Evolutionary conservation across 2,888 invertebrate genomes (phyloP).

Genomic region (Tachystola acroxantha): DNA sequence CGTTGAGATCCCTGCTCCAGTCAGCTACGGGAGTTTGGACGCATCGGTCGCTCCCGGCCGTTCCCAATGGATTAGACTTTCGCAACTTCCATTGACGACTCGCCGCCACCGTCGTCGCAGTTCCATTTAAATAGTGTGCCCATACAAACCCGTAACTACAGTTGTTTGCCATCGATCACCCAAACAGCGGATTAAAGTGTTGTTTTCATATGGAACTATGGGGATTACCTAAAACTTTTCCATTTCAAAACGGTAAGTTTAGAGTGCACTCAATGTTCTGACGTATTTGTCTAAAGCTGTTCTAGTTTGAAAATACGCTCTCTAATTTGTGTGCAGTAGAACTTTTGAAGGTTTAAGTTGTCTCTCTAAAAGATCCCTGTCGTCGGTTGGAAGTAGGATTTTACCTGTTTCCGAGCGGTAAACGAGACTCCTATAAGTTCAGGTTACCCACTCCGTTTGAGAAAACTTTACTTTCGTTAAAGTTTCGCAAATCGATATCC

Average conservation of each 20-base stretch:
- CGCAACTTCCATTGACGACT: conserved; percentile 8
- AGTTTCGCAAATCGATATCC: conserved; percentile 33
- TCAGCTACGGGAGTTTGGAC: conserved; percentile 59
- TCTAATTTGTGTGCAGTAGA: conserved; percentile 1
- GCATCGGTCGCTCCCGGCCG: conserved; percentile 47
- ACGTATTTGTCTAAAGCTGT: not conserved
- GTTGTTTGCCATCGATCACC: conserved; percentile 31
- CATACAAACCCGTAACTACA: conserved; percentile 30
- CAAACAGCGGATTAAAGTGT: conserved; percentile 40
- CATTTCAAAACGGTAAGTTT: conserved; percentile 42
- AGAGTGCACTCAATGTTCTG: not conserved
- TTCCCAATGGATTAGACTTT: conserved; percentile 8
- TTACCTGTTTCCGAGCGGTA: conserved; percentile 26
- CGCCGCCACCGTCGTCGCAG: not conserved
- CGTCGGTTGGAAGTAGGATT: conserved; percentile 12
- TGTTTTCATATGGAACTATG: conserved; percentile 36
- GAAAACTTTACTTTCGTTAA: conserved; percentile 37
- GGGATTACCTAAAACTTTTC: conserved; percentile 43
- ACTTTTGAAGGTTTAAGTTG: conserved; percentile 13
- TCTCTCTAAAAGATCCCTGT: not conserved
- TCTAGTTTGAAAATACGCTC: not conserved
- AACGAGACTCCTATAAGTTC: conserved; percentile 26
- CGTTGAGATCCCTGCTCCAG: conserved; percentile 70
- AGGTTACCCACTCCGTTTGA: conserved; percentile 21
- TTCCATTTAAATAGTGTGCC: conserved; percentile 32